phyloP scores from a whole-genome alignment of 1,140 invertebrate species.

The Acyrthosiphon pisum region DNA sequence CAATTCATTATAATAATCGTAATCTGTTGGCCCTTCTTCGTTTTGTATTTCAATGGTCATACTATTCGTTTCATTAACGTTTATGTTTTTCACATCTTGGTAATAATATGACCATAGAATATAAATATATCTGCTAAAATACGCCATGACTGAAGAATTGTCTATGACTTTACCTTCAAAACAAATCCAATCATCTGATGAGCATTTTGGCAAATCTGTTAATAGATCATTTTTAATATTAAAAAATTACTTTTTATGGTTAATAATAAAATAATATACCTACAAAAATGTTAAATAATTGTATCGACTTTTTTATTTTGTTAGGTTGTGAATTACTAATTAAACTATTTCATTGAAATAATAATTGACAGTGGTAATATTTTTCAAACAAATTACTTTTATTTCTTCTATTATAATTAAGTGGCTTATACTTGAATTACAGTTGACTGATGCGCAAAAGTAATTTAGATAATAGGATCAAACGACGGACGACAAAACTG shows the following conservation, averaged over 20 bases:
- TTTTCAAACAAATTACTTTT: background rate
- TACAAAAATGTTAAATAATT: background rate
- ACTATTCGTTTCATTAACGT: too few species aligned
- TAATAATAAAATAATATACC: background rate
- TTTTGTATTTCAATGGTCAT: background rate
- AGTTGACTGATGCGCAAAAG: constrained; percentile 33
- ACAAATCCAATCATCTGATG: background rate
- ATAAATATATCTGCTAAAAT: background rate
- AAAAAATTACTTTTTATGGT: background rate
- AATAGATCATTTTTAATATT: background rate
- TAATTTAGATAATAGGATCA: constrained; percentile 43
- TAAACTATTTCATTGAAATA: background rate
- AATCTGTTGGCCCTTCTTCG: background rate
- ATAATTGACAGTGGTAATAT: background rate
- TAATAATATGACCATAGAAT: background rate
- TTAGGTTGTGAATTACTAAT: background rate
- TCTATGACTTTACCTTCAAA: background rate
- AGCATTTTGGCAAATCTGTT: background rate
- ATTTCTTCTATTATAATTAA: constrained; percentile 19
- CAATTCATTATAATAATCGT: background rate
- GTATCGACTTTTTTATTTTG: background rate
- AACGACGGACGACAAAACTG: background rate
- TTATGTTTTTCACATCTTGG: background rate
- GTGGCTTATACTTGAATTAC: constrained; percentile 3
- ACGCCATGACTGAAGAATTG: background rate